Percentiles rank a stretch among this genome's conserved stretches.
Conservation (phyloP, 2,888 invertebrate genomes). For the Drosophila flavopinicola region DNA sequence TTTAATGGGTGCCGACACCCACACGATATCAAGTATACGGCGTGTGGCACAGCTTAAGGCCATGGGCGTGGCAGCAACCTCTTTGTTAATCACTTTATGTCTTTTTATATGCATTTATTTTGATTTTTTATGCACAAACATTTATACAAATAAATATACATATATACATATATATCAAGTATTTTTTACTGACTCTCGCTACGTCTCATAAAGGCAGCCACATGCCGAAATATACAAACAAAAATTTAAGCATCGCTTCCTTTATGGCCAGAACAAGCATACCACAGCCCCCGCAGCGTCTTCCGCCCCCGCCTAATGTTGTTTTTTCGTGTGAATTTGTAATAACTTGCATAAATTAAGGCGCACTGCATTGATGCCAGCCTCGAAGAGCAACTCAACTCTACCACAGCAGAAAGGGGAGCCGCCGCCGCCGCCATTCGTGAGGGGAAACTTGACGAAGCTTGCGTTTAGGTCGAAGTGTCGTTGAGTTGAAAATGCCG, state of each 20-base stretch:
- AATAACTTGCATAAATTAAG: constrained; percentile 79
- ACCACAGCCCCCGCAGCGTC: neutral
- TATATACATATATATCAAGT: constrained; percentile 8
- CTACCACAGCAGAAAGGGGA: constrained; percentile 26
- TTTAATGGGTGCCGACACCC: constrained; percentile 62
- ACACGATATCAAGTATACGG: constrained; percentile 35
- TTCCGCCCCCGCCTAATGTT: constrained; percentile 55
- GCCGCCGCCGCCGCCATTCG: neutral
- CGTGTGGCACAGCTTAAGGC: constrained; percentile 13
- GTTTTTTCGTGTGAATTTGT: constrained; percentile 79
- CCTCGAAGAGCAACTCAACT: constrained; percentile 40
- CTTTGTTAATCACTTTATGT: constrained; percentile 67
- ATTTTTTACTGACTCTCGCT: constrained; percentile 34
- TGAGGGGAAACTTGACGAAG: constrained; percentile 53
- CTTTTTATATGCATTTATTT: constrained; percentile 56
- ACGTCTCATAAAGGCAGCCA: constrained; percentile 37
- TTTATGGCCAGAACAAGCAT: constrained; percentile 48
- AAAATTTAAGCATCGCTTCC: constrained; percentile 67
- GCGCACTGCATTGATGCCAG: constrained; percentile 42
- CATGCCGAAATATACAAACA: constrained; percentile 23
- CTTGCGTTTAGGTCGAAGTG: constrained; percentile 38
- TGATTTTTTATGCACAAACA: constrained; percentile 28
- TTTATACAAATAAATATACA: neutral
- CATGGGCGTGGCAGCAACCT: constrained; percentile 19
- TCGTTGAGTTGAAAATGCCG: constrained; percentile 21